Percentiles rank a stretch among this genome's conserved stretches.
Conservation (phyloP, 2,797 vertebrate genomes). For the Gallinago stenura region DNA sequence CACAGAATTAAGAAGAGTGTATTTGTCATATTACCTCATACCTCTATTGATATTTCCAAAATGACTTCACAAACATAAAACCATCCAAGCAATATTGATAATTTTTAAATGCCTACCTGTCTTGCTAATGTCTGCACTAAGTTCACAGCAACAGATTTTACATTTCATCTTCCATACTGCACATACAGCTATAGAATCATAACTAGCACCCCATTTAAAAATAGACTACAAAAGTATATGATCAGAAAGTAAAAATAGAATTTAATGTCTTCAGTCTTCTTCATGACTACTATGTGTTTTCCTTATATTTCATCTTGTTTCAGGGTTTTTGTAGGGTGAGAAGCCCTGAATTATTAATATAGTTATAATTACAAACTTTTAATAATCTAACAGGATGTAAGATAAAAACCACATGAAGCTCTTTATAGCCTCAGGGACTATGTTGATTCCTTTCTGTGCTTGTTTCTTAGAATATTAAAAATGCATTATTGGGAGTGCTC, state of each 20-base stretch:
- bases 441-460: conserved; percentile 30
- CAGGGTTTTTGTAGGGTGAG: background rate
- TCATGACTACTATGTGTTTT: background rate
- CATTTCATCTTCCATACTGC: background rate
- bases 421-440: conserved; percentile 40
- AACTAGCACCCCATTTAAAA: background rate
- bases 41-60: conserved; percentile 29
- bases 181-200: background rate
- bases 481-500: conserved; percentile 42
- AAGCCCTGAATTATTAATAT: conserved; percentile 42
- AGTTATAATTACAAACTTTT: conserved; percentile 51
- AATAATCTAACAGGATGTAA: conserved; percentile 46
- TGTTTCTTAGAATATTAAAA: conserved; percentile 54
- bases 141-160: background rate
- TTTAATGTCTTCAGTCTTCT: background rate
- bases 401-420: conserved; percentile 48
- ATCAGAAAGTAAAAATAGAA: background rate
- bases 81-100: background rate
- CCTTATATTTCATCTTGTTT: background rate
- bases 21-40: background rate
- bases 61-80: conserved; percentile 36
- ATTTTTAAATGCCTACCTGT: background rate
- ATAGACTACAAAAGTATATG: background rate
- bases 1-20: background rate
- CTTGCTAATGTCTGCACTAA: background rate